Percentiles rank a stretch among this genome's conserved stretches.
Conservation (phyloP, 2,113 vertebrate genomes). For the Phrynosoma platyrhinos region DNA sequence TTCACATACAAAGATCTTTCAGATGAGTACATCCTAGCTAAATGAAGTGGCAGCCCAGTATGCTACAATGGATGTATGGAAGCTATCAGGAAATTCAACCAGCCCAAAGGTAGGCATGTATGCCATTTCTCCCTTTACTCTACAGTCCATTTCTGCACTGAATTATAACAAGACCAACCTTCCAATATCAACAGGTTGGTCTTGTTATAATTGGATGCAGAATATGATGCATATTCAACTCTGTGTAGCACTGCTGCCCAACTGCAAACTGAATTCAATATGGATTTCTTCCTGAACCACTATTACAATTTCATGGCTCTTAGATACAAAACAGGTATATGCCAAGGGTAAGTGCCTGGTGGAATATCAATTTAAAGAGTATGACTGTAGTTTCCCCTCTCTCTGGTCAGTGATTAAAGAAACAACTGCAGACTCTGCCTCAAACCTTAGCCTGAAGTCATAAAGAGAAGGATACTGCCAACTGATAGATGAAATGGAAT, state of each 20-base stretch:
- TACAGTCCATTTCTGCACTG: background rate
- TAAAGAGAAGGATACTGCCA: background rate
- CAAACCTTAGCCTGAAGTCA: background rate
- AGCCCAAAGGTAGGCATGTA: background rate
- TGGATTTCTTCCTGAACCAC: background rate
- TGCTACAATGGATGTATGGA: background rate
- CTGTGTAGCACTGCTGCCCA: background rate
- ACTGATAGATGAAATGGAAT: background rate
- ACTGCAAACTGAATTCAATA: background rate
- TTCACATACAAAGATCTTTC: background rate
- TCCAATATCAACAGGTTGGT: background rate
- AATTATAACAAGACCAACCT: background rate
- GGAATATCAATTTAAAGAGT: background rate
- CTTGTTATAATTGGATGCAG: too few relatives aligned
- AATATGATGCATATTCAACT: background rate
- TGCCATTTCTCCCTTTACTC: background rate
- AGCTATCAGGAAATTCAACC: background rate
- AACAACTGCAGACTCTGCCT: background rate
- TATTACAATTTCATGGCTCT: background rate
- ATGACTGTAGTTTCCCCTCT: background rate
- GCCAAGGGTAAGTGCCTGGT: background rate
- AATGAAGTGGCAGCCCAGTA: background rate
- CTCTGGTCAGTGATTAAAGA: conserved; percentile 9
- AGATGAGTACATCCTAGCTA: background rate
- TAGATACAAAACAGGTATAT: background rate